Evolutionary conservation across 2,888 invertebrate genomes (phyloP).

Genomic region (Caenorhabditis japonica): DNA sequence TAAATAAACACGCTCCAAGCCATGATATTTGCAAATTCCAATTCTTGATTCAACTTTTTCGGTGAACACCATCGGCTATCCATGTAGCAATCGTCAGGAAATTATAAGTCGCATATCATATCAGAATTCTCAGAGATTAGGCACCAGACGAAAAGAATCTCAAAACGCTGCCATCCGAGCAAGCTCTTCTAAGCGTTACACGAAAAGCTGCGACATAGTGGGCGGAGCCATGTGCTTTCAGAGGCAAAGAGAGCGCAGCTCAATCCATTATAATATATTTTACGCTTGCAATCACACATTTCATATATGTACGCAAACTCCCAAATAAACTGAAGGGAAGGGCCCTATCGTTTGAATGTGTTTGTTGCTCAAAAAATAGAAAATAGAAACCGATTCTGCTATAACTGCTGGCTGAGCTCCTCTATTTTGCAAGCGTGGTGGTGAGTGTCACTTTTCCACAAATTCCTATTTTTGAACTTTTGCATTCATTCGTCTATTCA

Average conservation of each 20-base stretch:
- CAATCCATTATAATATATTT: conserved; percentile 59
- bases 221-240: conserved; percentile 51
- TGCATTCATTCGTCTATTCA: no score
- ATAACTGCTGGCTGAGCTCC: no score
- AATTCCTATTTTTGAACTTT: no score
- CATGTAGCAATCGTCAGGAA: conserved; percentile 39
- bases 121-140: conserved; percentile 38
- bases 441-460: no score
- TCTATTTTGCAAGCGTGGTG: no score
- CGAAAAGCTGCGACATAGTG: conserved; percentile 46
- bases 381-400: no score
- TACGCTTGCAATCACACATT: conserved; percentile 58
- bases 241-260: conserved; percentile 54
- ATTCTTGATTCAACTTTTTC: conserved; percentile 9
- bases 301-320: conserved; percentile 51
- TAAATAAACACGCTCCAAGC: conserved; percentile 61
- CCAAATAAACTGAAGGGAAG: conserved; percentile 41
- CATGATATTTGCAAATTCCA: conserved; percentile 43
- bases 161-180: conserved; percentile 34
- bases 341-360: no score
- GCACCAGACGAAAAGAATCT: conserved; percentile 23
- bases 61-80: conserved; percentile 17
- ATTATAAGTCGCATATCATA: conserved; percentile 18
- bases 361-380: no score
- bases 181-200: conserved; percentile 44